Percentiles rank a stretch among this genome's conserved stretches.
phyloP scores from a whole-genome alignment of 1,140 invertebrate species.

The Leucophenga varia region DNA sequence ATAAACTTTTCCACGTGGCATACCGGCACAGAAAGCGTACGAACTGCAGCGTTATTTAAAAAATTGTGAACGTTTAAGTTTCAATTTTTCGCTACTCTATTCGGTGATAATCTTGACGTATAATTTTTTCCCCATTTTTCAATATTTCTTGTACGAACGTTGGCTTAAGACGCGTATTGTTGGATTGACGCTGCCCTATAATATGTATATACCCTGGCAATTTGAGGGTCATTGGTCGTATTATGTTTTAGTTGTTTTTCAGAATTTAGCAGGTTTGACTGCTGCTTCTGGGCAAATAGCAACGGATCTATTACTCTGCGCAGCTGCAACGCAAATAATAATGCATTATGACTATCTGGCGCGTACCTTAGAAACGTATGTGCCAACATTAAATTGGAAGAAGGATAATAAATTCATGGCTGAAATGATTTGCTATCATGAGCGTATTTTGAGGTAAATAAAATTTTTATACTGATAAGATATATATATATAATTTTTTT shows the following conservation, averaged over 20 bases:
- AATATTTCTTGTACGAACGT: constrained; percentile 37
- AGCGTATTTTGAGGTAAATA: no score
- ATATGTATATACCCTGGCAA: constrained; percentile 32
- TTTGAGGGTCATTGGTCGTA: constrained; percentile 30
- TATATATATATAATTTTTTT: no score
- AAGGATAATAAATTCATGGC: no score
- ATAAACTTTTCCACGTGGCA: constrained; percentile 28
- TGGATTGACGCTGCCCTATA: constrained; percentile 30
- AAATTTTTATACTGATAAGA: no score
- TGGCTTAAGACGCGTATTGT: constrained; percentile 25
- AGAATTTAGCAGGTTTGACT: constrained; percentile 40
- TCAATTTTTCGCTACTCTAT: constrained; percentile 36
- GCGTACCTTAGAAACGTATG: constrained; percentile 11
- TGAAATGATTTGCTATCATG: no score
- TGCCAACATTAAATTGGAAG: no score
- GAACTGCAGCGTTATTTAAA: constrained; percentile 24
- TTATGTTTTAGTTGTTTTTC: constrained; percentile 23
- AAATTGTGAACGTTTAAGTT: constrained; percentile 24
- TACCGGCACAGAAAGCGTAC: constrained; percentile 18
- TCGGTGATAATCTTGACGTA: constrained; percentile 44
- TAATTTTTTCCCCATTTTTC: constrained; percentile 35
- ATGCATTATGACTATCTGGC: constrained; percentile 44
- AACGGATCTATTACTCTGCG: constrained; percentile 36
- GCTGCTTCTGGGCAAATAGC: constrained; percentile 42
- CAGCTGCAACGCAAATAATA: constrained; percentile 33